Conservation (phyloP, 2,797 vertebrate genomes). For the Chaetophractus vellerosus region DNA sequence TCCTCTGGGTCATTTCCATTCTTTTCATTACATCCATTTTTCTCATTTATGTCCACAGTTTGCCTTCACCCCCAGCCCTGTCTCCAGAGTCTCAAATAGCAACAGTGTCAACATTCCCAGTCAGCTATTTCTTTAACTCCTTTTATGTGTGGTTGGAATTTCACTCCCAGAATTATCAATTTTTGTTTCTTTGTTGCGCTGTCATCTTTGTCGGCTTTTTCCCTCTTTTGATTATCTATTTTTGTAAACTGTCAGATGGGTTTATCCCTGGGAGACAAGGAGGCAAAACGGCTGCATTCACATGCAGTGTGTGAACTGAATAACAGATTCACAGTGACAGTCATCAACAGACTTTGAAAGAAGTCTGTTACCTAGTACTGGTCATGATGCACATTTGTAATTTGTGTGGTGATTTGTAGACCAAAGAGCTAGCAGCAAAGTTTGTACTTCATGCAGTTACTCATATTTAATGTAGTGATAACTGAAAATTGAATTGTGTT, state of each 20-base stretch:
- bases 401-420: background rate
- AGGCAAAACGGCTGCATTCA: background rate
- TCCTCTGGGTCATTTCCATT: background rate
- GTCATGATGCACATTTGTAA: background rate
- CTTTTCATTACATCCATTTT: background rate
- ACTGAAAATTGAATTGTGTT: background rate
- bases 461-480: background rate
- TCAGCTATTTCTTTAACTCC: background rate
- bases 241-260: background rate
- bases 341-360: background rate
- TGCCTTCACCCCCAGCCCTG: background rate
- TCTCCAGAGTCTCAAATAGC: background rate
- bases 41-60: background rate
- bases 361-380: background rate
- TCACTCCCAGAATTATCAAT: background rate
- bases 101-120: background rate
- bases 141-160: background rate
- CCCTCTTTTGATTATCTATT: background rate
- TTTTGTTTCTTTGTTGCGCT: too few species aligned
- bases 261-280: constrained; percentile 39
- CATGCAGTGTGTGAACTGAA: background rate
- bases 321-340: background rate
- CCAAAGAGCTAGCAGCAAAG: background rate
- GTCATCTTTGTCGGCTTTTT: background rate
- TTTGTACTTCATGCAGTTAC: background rate